A percentile compares a stretch with the other conserved stretches of the same genome.
phyloP scores from a whole-genome alignment of 2,888 invertebrate species.

The Dermolepida albohirtum region DNA sequence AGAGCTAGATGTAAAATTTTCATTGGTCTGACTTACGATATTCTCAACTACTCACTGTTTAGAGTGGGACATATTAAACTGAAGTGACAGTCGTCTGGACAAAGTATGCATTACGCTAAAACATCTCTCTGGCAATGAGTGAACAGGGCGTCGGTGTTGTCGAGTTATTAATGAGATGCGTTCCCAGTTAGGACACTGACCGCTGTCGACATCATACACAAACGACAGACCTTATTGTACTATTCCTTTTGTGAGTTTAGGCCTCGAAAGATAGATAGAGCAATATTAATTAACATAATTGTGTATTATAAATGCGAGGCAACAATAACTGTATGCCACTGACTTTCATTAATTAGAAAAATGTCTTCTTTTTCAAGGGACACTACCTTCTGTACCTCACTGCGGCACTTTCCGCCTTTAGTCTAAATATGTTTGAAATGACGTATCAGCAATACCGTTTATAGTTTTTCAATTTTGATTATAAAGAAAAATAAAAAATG shows the following conservation, averaged over 20 bases:
- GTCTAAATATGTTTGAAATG: slow-evolving; percentile 28
- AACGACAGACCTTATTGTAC: slow-evolving; percentile 26
- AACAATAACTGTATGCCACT: slow-evolving; percentile 2
- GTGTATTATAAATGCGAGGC: slow-evolving; percentile 8
- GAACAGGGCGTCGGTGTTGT: slow-evolving; percentile 41
- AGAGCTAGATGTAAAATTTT: slow-evolving; percentile 2
- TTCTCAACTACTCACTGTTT: not conserved
- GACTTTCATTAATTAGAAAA: slow-evolving; percentile 31
- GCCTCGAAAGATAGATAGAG: slow-evolving; percentile 21
- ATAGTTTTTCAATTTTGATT: slow-evolving; percentile 26
- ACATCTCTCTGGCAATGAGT: slow-evolving; percentile 26
- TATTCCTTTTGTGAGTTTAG: slow-evolving; percentile 24
- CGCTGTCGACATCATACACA: slow-evolving; percentile 45
- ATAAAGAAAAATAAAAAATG: slow-evolving; percentile 20
- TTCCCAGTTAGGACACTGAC: slow-evolving; percentile 51
- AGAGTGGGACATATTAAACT: slow-evolving; percentile 10
- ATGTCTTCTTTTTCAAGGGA: slow-evolving; percentile 10
- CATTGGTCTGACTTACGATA: not conserved
- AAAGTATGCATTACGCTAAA: slow-evolving; percentile 23
- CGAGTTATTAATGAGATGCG: slow-evolving; percentile 52
- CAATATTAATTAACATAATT: slow-evolving; percentile 32
- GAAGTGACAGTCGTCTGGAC: slow-evolving; percentile 13
- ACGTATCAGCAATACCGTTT: slow-evolving; percentile 10
- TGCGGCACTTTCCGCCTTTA: slow-evolving; percentile 11
- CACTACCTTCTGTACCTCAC: not conserved